These are phyloP conservation scores for Tinea trinotella DNA, from an alignment of 2,888 invertebrate species.

Conservation along the genomic window DNA sequence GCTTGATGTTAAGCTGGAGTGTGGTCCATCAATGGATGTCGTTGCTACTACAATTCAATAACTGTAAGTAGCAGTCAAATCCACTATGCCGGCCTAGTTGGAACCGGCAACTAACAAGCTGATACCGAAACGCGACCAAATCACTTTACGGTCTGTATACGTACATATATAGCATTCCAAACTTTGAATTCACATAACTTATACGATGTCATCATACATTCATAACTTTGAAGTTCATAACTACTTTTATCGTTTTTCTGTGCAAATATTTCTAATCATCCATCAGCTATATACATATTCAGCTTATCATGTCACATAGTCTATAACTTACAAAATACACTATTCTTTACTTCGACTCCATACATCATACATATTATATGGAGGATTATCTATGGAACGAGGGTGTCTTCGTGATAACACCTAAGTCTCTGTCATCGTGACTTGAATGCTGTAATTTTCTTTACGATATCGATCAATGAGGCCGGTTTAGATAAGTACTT, in stretches of 20 bases:
- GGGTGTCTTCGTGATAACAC: slow-evolving; percentile 10
- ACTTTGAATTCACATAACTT: too few species aligned
- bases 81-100: too few species aligned
- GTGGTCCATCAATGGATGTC: too few species aligned
- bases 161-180: too few species aligned
- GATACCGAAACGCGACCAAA: too few species aligned
- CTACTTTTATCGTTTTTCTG: neutral
- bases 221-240: neutral
- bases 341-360: slow-evolving; percentile 12
- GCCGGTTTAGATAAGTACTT: neutral
- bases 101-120: too few species aligned
- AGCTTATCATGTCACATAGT: neutral
- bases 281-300: neutral
- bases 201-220: too few species aligned
- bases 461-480: slow-evolving; percentile 4
- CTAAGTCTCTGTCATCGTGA: slow-evolving; percentile 13
- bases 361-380: slow-evolving; percentile 12
- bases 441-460: slow-evolving; percentile 13
- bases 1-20: too few species aligned
- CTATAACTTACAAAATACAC: slow-evolving; percentile 5
- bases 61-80: too few species aligned
- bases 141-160: too few species aligned
- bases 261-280: neutral
- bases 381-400: slow-evolving; percentile 16
- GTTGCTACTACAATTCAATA: too few species aligned